Percentiles rank a stretch among this genome's conserved stretches.
These are phyloP conservation scores for Osedax fenrisi DNA, from an alignment of 2,888 invertebrate species.

Conservation along the genomic window DNA sequence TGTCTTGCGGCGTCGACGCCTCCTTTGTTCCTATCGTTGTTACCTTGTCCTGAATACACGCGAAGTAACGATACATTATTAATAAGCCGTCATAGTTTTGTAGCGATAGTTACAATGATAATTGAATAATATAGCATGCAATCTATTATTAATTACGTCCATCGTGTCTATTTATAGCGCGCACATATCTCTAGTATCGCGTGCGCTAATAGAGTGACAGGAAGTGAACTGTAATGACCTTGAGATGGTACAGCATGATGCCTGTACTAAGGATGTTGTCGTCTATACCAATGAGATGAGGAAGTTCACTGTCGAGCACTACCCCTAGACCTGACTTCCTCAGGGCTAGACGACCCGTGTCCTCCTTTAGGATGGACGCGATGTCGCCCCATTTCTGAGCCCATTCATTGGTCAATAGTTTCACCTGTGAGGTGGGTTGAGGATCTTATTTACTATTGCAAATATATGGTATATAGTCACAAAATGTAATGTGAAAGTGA, in stretches of 20 bases:
- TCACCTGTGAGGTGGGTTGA: slow-evolving; percentile 43
- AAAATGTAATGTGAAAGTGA: no score
- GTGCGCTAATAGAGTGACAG: no score
- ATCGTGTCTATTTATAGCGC: no score
- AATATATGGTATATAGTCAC: no score
- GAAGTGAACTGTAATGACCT: no score
- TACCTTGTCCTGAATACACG: slow-evolving; percentile 61
- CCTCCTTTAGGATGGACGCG: slow-evolving; percentile 62
- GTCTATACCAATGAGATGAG: slow-evolving; percentile 73
- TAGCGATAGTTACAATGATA: no score
- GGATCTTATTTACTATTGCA: no score
- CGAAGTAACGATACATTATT: no score
- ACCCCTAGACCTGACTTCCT: slow-evolving; percentile 73
- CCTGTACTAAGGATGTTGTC: slow-evolving; percentile 79
- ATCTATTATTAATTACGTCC: no score
- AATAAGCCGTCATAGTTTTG: no score
- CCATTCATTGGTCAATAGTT: slow-evolving; percentile 73
- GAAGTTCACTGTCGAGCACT: slow-evolving; percentile 62
- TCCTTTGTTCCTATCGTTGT: slow-evolving; percentile 73
- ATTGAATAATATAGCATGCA: no score
- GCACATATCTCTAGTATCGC: no score
- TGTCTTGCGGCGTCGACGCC: slow-evolving; percentile 61
- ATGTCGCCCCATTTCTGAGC: slow-evolving; percentile 59
- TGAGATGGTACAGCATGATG: slow-evolving; percentile 76
- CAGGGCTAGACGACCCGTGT: slow-evolving; percentile 72